phyloP scores from a whole-genome alignment of 2,113 vertebrate genomes.

The Cyprinodon brontotheroides region DNA sequence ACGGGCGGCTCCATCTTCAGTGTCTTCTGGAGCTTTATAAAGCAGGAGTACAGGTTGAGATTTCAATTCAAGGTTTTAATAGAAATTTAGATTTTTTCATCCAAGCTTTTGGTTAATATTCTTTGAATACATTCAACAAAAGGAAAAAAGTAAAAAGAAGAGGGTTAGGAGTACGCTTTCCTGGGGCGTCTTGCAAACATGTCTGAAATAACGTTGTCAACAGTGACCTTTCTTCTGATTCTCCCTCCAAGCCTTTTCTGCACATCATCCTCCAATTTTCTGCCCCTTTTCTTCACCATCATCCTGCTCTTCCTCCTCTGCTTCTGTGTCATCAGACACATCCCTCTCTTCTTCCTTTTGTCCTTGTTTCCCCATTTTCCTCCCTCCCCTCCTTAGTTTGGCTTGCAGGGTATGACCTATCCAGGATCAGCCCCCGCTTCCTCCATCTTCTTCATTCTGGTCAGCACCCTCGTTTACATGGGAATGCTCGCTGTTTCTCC shows the following conservation, averaged over 20 bases:
- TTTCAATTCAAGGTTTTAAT: background rate
- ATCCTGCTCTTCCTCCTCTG: constrained; percentile 41
- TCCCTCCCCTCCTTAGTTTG: constrained; percentile 27
- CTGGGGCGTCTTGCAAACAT: constrained; percentile 25
- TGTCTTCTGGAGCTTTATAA: constrained; percentile 69
- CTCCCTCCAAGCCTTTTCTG: constrained; percentile 25
- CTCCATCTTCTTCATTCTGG: constrained; percentile 20
- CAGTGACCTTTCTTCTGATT: constrained; percentile 12
- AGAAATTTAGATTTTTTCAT: background rate
- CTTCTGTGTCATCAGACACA: constrained; percentile 31
- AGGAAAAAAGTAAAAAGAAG: background rate
- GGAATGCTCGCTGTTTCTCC: constrained; percentile 85
- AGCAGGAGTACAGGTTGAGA: background rate
- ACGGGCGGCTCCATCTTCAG: constrained; percentile 37
- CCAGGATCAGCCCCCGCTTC: constrained; percentile 52
- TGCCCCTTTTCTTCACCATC: constrained; percentile 8
- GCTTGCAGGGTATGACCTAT: constrained; percentile 3
- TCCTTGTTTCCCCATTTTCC: constrained; percentile 10
- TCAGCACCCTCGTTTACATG: constrained; percentile 43
- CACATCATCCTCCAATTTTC: constrained; percentile 37
- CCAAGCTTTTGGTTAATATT: background rate
- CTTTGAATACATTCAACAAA: background rate
- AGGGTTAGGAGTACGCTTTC: constrained; percentile 63
- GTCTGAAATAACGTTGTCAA: constrained; percentile 17
- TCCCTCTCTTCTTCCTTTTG: constrained; percentile 14